These are phyloP conservation scores for Drosophila cardini DNA, from an alignment of 1,140 invertebrate species.

Conservation along the genomic window DNA sequence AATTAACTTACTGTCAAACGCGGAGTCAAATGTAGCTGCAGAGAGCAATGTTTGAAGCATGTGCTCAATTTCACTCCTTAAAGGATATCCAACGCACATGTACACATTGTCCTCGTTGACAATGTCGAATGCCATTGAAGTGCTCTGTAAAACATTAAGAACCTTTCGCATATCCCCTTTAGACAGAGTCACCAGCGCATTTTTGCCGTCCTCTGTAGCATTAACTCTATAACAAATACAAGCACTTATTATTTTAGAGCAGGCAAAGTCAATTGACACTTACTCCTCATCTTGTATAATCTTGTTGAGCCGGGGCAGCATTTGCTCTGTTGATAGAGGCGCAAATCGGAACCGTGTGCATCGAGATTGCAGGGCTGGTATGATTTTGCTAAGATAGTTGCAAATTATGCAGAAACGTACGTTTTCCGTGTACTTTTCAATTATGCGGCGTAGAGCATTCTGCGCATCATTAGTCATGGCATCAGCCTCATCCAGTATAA, in stretches of 20 bases:
- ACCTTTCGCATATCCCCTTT: constrained; percentile 99
- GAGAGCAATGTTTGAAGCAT: constrained; percentile 96
- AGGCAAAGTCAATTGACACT: constrained; percentile 51
- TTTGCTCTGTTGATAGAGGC: constrained; percentile 93
- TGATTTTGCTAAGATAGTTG: constrained; percentile 99
- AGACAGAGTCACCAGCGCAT: constrained; percentile 95
- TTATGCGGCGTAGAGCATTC: constrained; percentile 98
- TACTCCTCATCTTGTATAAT: constrained; percentile 95
- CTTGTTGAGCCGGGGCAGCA: constrained; percentile 94
- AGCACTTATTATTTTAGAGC: not conserved
- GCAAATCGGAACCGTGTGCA: constrained; percentile 99
- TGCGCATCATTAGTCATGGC: constrained; percentile 99
- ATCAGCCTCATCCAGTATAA: constrained; percentile 99
- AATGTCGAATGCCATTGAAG: constrained; percentile 93
- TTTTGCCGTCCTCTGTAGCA: constrained; percentile 95
- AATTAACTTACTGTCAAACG: constrained; percentile 91
- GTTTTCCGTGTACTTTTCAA: constrained; percentile 99
- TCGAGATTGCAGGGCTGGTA: constrained; percentile 98
- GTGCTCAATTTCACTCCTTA: constrained; percentile 94
- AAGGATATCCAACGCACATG: constrained; percentile 97
- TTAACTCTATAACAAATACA: constrained; percentile 87
- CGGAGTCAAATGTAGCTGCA: constrained; percentile 90
- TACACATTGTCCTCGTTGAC: constrained; percentile 98
- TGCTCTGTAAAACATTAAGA: constrained; percentile 97
- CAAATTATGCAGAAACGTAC: constrained; percentile 99